Evolutionary conservation across 2,113 vertebrate genomes (phyloP), one percentile per base, ranked within the genome.

Genomic region (Lucifuga dentata): DNA sequence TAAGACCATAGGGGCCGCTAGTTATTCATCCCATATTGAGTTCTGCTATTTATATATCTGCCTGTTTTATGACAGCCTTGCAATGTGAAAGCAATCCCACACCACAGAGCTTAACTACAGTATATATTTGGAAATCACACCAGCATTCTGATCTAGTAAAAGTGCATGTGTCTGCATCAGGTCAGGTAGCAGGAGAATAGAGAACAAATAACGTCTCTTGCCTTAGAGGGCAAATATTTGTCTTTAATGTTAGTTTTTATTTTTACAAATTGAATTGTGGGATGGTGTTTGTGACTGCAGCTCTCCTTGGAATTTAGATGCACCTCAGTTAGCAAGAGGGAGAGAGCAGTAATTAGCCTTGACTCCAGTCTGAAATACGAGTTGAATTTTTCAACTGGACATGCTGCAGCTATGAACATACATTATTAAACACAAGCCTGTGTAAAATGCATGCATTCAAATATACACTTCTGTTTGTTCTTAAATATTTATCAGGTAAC

Each of bases 121-220:
- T n/a, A 24, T 44, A 62, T 79, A 57, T 78, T 76, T 87, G 75
- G 65, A 81, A 78, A 77, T 78, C 56, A 69, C 49, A 60, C 20
- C 21, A 24, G 65, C 20, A 44, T 63, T 78, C 71, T 46, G 16
- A 24, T 51, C n/a, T 48, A 63, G 55, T 64, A 64, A 73, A 53
- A 55, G 33, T 41, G 10, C 26, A 38, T n/a, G n/a, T n/a, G 73
- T 41, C 21, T 23, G 38, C 49, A 64, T 49, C 73, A 40, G 40
- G 49, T 70, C 20, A 48, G 36, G 59, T 16, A 70, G 58, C 73
- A 15, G 26, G 45, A 64, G 68, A 72, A 9, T 26, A 51, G 49
- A 63, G 50, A 38, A 59, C 70, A 71, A 82, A 76, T 24, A 69
- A 12, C 40, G 43, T 40, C 53, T 63, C 69, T 15, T 51, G 45